These are phyloP conservation scores for Thamnaconus septentrionalis DNA, from an alignment of 2,113 vertebrate species.

Conservation along the genomic window DNA sequence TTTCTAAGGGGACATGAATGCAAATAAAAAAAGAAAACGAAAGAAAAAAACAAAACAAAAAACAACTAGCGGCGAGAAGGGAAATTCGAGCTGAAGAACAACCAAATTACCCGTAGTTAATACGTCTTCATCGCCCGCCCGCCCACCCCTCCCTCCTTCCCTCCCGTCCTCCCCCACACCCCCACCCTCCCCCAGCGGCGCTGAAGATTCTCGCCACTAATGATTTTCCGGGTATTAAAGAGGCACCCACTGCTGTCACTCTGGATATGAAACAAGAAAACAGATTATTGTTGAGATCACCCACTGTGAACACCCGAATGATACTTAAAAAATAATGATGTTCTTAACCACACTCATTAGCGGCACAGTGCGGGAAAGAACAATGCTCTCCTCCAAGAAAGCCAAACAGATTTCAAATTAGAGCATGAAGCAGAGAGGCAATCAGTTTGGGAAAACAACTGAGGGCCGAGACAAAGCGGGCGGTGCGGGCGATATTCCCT, in stretches of 20 bases:
- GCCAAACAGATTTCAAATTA: slow-evolving; percentile 80
- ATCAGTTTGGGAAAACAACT: slow-evolving; percentile 64
- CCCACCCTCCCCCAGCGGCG: slow-evolving; percentile 41
- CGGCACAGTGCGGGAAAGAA: slow-evolving; percentile 71
- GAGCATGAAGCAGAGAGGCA: slow-evolving; percentile 73
- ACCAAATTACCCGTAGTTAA: slow-evolving; percentile 82
- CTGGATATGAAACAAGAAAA: slow-evolving; percentile 80
- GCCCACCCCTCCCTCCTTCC: slow-evolving; percentile 38
- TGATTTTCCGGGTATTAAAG: slow-evolving; percentile 80
- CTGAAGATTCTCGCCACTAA: slow-evolving; percentile 71
- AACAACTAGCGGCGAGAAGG: slow-evolving; percentile 74
- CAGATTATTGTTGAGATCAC: slow-evolving; percentile 81
- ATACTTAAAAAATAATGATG: slow-evolving; percentile 86
- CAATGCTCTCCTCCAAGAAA: slow-evolving; percentile 75
- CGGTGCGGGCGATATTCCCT: slow-evolving; percentile 45
- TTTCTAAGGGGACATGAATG: slow-evolving; percentile 81
- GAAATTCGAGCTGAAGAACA: slow-evolving; percentile 81
- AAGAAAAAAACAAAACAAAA: too few relatives aligned
- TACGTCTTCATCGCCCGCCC: slow-evolving; percentile 76
- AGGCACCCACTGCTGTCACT: slow-evolving; percentile 78
- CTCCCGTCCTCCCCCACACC: slow-evolving; percentile 27
- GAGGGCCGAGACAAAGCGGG: slow-evolving; percentile 61
- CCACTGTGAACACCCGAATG: slow-evolving; percentile 80
- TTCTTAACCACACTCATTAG: slow-evolving; percentile 83
- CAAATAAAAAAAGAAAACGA: slow-evolving; percentile 64